Conservation (phyloP, 2,888 invertebrate genomes). For the Drosophila greeni region DNA sequence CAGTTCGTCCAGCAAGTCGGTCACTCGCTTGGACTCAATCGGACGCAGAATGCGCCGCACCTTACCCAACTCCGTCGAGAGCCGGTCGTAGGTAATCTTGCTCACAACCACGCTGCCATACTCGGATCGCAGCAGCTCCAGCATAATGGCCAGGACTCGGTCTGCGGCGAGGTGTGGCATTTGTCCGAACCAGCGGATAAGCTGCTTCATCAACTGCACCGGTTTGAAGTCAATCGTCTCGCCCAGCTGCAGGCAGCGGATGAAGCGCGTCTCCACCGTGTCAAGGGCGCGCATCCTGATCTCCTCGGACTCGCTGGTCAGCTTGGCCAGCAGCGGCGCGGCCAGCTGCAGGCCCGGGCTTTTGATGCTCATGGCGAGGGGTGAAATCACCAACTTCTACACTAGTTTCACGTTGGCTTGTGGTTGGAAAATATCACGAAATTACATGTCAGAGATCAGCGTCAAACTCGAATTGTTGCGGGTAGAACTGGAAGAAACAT, state of each 20-base stretch:
- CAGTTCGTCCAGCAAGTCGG: conserved; percentile 60
- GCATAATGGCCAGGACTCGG: conserved; percentile 69
- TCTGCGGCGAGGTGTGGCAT: conserved; percentile 66
- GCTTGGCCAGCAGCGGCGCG: conserved; percentile 59
- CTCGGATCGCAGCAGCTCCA: conserved; percentile 69
- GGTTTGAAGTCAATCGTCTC: conserved; percentile 70
- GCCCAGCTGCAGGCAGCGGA: conserved; percentile 65
- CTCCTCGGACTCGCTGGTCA: conserved; percentile 74
- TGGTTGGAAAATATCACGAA: neutral
- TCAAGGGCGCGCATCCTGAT: conserved; percentile 76
- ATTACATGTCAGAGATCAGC: conserved; percentile 13
- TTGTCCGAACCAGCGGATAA: conserved; percentile 77
- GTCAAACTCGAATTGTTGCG: conserved; percentile 15
- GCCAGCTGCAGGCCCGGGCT: conserved; percentile 18
- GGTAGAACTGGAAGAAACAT: too few species aligned
- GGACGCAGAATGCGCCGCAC: conserved; percentile 61
- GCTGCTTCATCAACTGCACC: conserved; percentile 72
- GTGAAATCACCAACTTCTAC: neutral
- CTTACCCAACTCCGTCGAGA: conserved; percentile 71
- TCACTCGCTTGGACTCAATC: conserved; percentile 3
- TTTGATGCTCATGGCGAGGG: conserved; percentile 7
- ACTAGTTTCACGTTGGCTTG: neutral
- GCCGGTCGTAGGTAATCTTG: conserved; percentile 62
- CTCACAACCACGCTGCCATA: conserved; percentile 59
- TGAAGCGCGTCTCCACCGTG: conserved; percentile 72